Evolutionary conservation across 2,113 vertebrate species (phyloP), one percentile per base, ranked within the genome.

Genomic region (Cyprinus carpio): DNA sequence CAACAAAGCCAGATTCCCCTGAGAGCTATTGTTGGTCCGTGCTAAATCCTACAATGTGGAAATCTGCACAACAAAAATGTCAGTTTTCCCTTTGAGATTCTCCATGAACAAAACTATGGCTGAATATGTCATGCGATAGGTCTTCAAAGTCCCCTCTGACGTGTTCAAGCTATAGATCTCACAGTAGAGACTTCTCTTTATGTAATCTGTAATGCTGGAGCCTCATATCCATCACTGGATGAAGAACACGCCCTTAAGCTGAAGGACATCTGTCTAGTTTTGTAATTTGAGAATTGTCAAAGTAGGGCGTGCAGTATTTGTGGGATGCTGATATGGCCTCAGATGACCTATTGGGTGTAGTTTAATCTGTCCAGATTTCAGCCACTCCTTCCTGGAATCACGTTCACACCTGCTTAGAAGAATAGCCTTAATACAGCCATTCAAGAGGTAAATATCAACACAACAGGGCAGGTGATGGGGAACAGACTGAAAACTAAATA

Each of bases 271-370:
- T 71, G 86, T 69, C 25, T 13, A 84, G 75, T 64, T 2, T 43
- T 29, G 93, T 88, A 92, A 95, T 88, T 65, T 90, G 90, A 91
- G 29, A 69, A 16, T 75, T 84, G 25, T 81, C 54, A 88, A 92
- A 94, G 88, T 90, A 93, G 93, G 92, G 13, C 92, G 92, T 92
- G 85, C 90, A 91, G 87, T 91, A 91, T 94, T 93, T 75, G 91
- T 90, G 76, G 83, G 72, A 85, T 77, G 86, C 82, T 89, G 92
- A 91, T 88, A 82, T 62, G 6, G 60, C 85, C 49, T 75, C n/a
- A 16, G 20, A 56, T 40, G 86, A 84, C 86, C 84, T 90, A 87
- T 91, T 87, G 85, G 92, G 90, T 92, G 91, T 87, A 76, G 86
- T 29, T 75, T 58, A 27, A 82, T 11, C 84, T 75, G 90, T 89